Evolutionary conservation across 2,888 invertebrate species (phyloP), one percentile per base, ranked within the genome.

Genomic region (Ischnura elegans): DNA sequence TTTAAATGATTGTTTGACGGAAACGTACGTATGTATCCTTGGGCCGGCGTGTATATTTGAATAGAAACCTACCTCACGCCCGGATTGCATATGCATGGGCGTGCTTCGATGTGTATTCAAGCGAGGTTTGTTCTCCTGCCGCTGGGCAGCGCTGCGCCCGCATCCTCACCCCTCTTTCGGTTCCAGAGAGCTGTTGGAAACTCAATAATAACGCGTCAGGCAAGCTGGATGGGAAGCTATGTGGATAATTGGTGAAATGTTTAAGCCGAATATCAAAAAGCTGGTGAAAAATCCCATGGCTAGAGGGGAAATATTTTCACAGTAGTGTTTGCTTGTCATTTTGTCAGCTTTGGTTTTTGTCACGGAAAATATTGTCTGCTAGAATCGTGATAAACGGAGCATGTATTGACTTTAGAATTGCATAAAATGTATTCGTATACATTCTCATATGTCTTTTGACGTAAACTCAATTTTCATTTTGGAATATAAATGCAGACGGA

Each of bases 1-100:
- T 76, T 76, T 76, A 76, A 76, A 76, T 76, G 76, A 76, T 76
- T 76, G 76, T 76, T 76, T 76, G 76, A 76, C 76, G 76, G 76
- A 76, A 76, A 36, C 76, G 76, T 29, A 36, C 76, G 76, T 76
- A 76, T 76, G 76, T 76, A 76, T 76, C 76, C 76, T 76, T 76
- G 76, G 76, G 76, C 76, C 36, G 76, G 76, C 76, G 76, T 13
- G 76, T 76, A 36, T 76, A 76, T 76, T 76, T 76, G 76, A 76
- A 76, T 76, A 76, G 76, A 36, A 76, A 36, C 76, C 76, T 76
- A 76, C 76, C 76, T 76, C 76, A 76, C 76, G 76, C 76, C 25
- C 76, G 76, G 76, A 76, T 76, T 76, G 76, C 76, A 76, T 76
- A 76, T 76, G 76, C 76, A 76, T 76, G 76, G 76, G 76, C 76